Evolutionary conservation across 2,113 vertebrate species (phyloP).

Genomic region (Chaetops frenatus): DNA sequence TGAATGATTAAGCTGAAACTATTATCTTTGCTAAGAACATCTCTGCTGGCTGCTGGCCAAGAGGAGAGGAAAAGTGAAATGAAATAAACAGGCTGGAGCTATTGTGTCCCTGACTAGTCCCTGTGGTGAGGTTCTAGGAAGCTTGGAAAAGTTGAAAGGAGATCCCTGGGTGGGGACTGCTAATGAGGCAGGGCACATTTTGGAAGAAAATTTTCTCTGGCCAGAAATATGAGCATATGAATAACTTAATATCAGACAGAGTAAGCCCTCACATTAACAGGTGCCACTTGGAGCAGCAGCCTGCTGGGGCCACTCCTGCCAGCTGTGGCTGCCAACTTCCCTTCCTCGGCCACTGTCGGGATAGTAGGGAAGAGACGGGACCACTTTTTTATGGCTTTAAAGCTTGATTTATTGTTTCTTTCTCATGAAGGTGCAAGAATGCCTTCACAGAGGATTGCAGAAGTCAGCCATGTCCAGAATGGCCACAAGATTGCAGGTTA

Average conservation of each 20-base stretch:
- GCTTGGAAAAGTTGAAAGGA: not conserved
- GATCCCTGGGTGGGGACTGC: not conserved
- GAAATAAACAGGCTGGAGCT: slow-evolving; percentile 13
- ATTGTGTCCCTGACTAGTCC: slow-evolving; percentile 3
- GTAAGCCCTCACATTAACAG: not conserved
- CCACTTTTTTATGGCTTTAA: too few species aligned
- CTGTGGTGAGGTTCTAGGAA: slow-evolving; percentile 19
- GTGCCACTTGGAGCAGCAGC: not conserved
- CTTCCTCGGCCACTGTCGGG: not conserved
- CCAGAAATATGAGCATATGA: not conserved
- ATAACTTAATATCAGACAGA: not conserved
- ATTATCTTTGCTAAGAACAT: slow-evolving; percentile 39
- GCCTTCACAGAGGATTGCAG: too few species aligned
- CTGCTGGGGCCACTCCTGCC: not conserved
- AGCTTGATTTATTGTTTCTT: too few species aligned
- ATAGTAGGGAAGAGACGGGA: too few species aligned
- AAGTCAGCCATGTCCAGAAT: too few species aligned
- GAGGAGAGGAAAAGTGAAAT: slow-evolving; percentile 19
- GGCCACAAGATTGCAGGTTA: too few species aligned
- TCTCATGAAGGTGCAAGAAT: too few species aligned
- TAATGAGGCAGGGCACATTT: not conserved
- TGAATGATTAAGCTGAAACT: slow-evolving; percentile 35
- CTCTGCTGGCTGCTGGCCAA: slow-evolving; percentile 3
- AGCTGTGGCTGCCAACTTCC: not conserved
- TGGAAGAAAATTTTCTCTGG: not conserved